These are phyloP conservation scores for human DNA, from an alignment of 2,113 vertebrate genomes.

Conservation along the genomic window GRCh38 chrX:12501501-12502000, in stretches of 20 bases:
- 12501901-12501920: not conserved
- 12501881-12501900: not conserved
- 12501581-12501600: constrained; percentile 60
- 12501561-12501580: constrained; percentile 72
- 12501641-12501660: constrained; percentile 51
- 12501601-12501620: constrained; percentile 58
- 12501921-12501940: not conserved
- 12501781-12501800: not conserved
- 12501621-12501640: constrained; percentile 52
- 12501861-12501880: constrained; percentile 6
- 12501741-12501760: not conserved
- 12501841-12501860: not conserved
- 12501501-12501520: constrained; percentile 13
- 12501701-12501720: not conserved
- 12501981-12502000: not conserved
- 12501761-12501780: not conserved
- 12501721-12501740: not conserved
- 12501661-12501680: not conserved
- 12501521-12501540: constrained; percentile 56
- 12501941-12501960: not conserved
- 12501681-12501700: not conserved
- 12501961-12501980: not conserved
- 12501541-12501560: constrained; percentile 71
- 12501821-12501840: not conserved
- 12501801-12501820: constrained; percentile 20